Base-by-base conservation (phyloP, 2,888 invertebrate species). In the Aspidapion aeneum region DNA sequence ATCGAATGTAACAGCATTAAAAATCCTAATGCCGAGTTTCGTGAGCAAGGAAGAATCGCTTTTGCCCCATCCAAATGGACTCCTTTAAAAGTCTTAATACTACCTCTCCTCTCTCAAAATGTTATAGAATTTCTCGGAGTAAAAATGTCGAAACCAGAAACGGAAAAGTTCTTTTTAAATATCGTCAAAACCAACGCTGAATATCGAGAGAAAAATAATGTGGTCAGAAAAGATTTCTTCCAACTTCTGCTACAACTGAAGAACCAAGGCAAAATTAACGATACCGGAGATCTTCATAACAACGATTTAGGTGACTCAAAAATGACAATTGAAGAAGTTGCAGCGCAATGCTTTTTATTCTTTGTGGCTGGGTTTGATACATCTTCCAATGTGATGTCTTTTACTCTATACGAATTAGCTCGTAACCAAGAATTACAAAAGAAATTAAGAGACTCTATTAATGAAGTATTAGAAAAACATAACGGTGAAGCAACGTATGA, bases 341-440 rank as follows among this genome's bases (percentile, higher is more conserved):
- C 66, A 1, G 71, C 71, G 1, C 70, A 71, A 22, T 60, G 63
- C 18, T 69, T 70, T 52, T 55, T 71, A 9, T 71, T 71, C 55
- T 71, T 69, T 19, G 7, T 65, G 1, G 71, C 70, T 16, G 70
- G 71, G 7, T 71, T 69, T 58, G 71, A 71, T 57, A 71, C 71
- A 2, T 71, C 71, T 9, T 68, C 71, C 1, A 70, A 70, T 0
- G 70, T 70, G 12, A 68, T 71, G 69, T 67, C 68, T n/a, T 71
- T 69, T 59, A 61, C 65, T 55, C 52, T 70, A 19, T 69, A 67
- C 54, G 71, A 71, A 52, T 60, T 71, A 21, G 63, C 66, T n/a
- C 50, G 55, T 19, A 66, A 68, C 55, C 64, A 59, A 21, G 69
- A 70, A 1, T 49, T 70, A 21, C 71, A 71, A 54, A 57, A 67